phyloP scores from a whole-genome alignment of 1,140 invertebrate species.

The Lethrus apterus region DNA sequence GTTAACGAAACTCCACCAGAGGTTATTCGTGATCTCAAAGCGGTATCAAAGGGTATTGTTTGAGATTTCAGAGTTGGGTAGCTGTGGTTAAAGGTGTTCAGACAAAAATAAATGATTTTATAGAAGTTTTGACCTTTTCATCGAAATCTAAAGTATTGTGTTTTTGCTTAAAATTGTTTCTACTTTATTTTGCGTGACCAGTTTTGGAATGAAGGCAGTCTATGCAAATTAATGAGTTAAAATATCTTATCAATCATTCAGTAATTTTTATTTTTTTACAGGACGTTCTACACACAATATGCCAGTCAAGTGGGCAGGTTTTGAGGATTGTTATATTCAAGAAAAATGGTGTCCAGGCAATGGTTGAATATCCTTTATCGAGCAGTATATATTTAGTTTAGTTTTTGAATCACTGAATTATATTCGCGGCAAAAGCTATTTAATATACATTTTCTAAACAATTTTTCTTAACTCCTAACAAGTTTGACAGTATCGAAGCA shows the following conservation, averaged over 20 bases:
- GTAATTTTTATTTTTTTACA: constrained; percentile 50
- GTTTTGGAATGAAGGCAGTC: not conserved
- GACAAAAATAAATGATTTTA: too few relatives aligned
- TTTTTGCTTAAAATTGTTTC: not conserved
- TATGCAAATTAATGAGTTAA: not conserved
- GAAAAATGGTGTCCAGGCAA: constrained; percentile 97
- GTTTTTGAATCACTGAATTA: not conserved
- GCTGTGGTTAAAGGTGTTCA: too few relatives aligned
- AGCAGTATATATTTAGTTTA: constrained; percentile 1
- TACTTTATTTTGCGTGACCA: not conserved
- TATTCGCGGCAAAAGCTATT: not conserved
- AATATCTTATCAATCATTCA: not conserved
- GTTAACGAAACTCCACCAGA: too few relatives aligned
- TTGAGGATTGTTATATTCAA: constrained; percentile 97
- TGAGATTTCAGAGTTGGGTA: too few relatives aligned
- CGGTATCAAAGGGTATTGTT: too few relatives aligned
- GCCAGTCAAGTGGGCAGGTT: constrained; percentile 89
- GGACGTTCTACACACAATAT: constrained; percentile 98
- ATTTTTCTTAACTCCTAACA: constrained; percentile 50
- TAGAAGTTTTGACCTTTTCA: not conserved
- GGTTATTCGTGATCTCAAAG: too few relatives aligned
- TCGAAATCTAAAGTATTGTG: not conserved
- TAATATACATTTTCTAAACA: not conserved
- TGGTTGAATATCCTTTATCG: constrained; percentile 97
- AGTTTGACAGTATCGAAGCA: constrained; percentile 91